Evolutionary conservation across 1,140 invertebrate species (phyloP), one percentile per base, ranked within the genome.

Genomic region (Nomia melanderi): DNA sequence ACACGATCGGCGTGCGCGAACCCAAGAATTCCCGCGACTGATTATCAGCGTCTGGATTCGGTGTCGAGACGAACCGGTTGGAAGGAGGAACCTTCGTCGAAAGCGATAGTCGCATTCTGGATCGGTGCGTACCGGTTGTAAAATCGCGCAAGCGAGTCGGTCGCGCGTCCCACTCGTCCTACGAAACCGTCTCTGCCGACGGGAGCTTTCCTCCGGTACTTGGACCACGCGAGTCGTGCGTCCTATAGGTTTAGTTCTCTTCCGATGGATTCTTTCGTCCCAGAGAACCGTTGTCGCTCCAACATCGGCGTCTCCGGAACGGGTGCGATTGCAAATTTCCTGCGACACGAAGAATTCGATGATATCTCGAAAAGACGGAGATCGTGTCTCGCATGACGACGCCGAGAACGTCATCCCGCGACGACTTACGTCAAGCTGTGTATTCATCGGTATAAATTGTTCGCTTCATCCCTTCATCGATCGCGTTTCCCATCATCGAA

Each of bases 81-180:
- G 59, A 81, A 78, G 69, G 70, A 80, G 75, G 81, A 78, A 81
- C 81, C 81, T 83, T 71, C 81, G 77, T 66, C 70, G 79, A 81
- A 81, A 83, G 81, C 81, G 81, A 83, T 74, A 81, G 81, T 81
- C 54, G 50, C 62, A 77, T 74, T 81, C 67, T 72, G 70, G 53
- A 78, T 44, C 62, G 31, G 27, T 39, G 39, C 56, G 33, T 11
- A 27, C 29, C 29, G 23, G 17, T 33, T 39, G 54, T 20, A 23
- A 44, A 54, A 23, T 57, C 53, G 66, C 54, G n/a, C 50, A 50
- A 25, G 31, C 20, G 6, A 54, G 3, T 31, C 23, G 14, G 1
- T 1, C 17, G 36, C 17, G n/a, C 23, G 27, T 20, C 11, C 25
- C 50, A 5, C 65, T 29, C 23, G 0, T 50, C 6, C 50, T 1